These are phyloP conservation scores for Rallus crepitans DNA, from an alignment of 2,797 vertebrate genomes.

Conservation along the genomic window DNA sequence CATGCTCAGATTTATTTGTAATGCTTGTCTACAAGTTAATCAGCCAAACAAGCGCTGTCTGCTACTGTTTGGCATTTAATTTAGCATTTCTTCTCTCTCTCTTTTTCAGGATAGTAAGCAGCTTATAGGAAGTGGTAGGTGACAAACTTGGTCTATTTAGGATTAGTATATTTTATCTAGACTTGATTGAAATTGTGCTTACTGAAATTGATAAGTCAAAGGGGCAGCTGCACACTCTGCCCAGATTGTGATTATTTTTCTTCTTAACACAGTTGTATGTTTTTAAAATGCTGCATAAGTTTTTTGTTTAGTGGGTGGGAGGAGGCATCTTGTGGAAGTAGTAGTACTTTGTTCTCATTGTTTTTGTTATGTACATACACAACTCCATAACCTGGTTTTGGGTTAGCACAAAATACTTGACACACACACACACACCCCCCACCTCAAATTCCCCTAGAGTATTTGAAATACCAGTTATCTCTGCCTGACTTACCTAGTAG, in stretches of 20 bases:
- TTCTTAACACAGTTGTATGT: conserved; percentile 12
- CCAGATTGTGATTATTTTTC: conserved; percentile 71
- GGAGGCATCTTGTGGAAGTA: not conserved
- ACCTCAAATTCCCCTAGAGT: not conserved
- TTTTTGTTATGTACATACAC: not conserved
- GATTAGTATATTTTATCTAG: conserved; percentile 84
- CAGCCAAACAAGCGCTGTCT: conserved; percentile 84
- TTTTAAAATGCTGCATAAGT: conserved; percentile 56
- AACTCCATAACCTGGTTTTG: not conserved
- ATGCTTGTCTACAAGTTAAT: conserved; percentile 87
- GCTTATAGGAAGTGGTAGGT: conserved; percentile 85
- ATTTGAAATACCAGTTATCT: not conserved
- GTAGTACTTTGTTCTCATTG: not conserved
- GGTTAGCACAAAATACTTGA: not conserved
- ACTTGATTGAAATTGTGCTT: conserved; percentile 83
- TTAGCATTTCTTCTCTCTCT: conserved; percentile 77
- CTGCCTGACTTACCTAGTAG: not conserved
- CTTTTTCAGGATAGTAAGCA: conserved; percentile 78
- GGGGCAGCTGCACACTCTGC: conserved; percentile 69
- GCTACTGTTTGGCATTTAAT: conserved; percentile 84
- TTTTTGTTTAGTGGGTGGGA: not conserved
- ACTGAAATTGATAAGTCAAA: conserved; percentile 81
- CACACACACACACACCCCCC: too few species aligned
- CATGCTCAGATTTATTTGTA: conserved; percentile 84
- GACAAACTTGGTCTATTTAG: conserved; percentile 83